These are phyloP conservation scores for Uropsilus gracilis DNA, from an alignment of 2,113 vertebrate species.

Conservation along the genomic window DNA sequence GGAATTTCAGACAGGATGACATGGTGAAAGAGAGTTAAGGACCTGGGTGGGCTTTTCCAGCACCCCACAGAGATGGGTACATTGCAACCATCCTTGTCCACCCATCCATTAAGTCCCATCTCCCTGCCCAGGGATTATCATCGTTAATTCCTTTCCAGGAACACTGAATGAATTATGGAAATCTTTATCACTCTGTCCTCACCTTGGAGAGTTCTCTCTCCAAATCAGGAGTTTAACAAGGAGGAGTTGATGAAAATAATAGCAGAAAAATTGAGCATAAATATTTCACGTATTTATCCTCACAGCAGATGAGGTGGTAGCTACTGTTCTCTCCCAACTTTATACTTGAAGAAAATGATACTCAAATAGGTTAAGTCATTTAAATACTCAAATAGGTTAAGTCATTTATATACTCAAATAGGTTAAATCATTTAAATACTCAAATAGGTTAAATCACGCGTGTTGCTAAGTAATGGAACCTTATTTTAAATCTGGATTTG, in stretches of 20 bases:
- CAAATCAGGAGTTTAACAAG: background rate
- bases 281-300: background rate
- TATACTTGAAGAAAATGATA: background rate
- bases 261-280: background rate
- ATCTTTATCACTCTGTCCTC: background rate
- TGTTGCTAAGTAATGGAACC: background rate
- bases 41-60: background rate
- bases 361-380: background rate
- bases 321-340: background rate
- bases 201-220: background rate
- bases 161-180: background rate
- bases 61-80: background rate
- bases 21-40: background rate
- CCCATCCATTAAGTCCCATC: background rate
- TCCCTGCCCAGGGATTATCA: background rate
- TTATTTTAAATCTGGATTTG: background rate
- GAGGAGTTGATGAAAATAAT: background rate
- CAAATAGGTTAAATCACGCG: too few species aligned
- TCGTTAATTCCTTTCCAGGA: background rate
- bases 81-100: background rate
- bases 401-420: background rate
- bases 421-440: background rate
- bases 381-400: background rate
- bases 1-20: conserved; percentile 14
- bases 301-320: background rate